Evolutionary conservation across 1,140 invertebrate genomes (phyloP).

Genomic region (Pomacea maculata): DNA sequence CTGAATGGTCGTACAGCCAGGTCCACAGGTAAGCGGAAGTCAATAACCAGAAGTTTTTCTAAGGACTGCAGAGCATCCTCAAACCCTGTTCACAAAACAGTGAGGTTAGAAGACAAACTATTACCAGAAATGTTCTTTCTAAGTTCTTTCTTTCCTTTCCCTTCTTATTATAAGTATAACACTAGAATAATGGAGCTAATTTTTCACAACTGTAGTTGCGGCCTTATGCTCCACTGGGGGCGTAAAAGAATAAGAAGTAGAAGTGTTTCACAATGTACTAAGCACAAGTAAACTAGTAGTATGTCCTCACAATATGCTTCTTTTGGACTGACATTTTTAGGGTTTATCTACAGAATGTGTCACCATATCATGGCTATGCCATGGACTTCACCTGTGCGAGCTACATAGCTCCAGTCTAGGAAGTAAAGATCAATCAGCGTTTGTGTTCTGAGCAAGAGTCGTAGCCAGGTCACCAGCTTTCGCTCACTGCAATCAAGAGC

Average conservation of each 20-base stretch:
- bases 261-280: too few species aligned
- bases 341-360: too few species aligned
- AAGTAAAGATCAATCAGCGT: constrained; percentile 90
- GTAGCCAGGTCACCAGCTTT: constrained; percentile 91
- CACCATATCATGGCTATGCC: too few species aligned
- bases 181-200: too few species aligned
- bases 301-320: too few species aligned
- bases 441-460: constrained; percentile 89
- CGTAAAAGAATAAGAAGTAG: too few species aligned
- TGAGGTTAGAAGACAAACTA: constrained; percentile 9
- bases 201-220: too few species aligned
- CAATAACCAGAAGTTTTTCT: constrained; percentile 84
- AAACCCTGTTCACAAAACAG: constrained; percentile 77
- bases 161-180: background rate
- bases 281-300: too few species aligned
- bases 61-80: constrained; percentile 92
- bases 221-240: too few species aligned
- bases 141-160: background rate
- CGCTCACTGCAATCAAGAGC: constrained; percentile 75
- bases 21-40: constrained; percentile 94
- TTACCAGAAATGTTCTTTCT: background rate
- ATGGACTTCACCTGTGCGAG: constrained; percentile 79
- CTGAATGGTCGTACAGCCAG: constrained; percentile 92
- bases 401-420: constrained; percentile 93
- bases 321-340: too few species aligned